These are phyloP conservation scores for Eledone cirrhosa DNA, from an alignment of 2,888 invertebrate species.

Conservation along the genomic window DNA sequence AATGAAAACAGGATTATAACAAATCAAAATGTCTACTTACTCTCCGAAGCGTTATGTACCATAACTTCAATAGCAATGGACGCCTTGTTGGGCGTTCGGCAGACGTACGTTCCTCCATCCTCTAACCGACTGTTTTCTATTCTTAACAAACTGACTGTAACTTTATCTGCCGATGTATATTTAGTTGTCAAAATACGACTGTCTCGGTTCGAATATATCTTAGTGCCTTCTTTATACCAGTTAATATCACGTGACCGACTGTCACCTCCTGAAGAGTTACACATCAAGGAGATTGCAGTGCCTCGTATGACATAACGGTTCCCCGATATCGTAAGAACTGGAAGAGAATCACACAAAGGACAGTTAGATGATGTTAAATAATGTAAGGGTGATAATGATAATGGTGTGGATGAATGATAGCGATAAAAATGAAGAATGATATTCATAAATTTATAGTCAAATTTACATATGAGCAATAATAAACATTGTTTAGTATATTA, in stretches of 20 bases:
- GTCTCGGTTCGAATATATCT: slow-evolving; percentile 18
- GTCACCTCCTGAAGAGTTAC: slow-evolving; percentile 25
- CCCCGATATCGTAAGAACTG: slow-evolving; percentile 21
- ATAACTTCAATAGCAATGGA: slow-evolving; percentile 16
- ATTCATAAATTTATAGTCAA: too few species aligned
- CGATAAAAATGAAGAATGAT: too few species aligned
- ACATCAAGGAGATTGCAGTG: background rate
- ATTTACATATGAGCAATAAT: too few species aligned
- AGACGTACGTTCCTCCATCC: slow-evolving; percentile 18
- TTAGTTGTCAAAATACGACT: slow-evolving; percentile 26
- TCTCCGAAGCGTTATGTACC: slow-evolving; percentile 5
- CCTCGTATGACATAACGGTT: slow-evolving; percentile 19
- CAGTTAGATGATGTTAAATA: too few species aligned
- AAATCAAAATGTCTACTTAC: slow-evolving; percentile 17
- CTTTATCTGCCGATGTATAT: slow-evolving; percentile 23
- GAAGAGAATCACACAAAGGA: background rate
- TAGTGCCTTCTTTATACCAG: slow-evolving; percentile 27
- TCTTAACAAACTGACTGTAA: slow-evolving; percentile 20
- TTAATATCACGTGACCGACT: slow-evolving; percentile 23
- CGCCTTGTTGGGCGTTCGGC: slow-evolving; percentile 21
- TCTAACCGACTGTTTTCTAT: slow-evolving; percentile 21
- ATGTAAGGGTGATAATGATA: too few species aligned
- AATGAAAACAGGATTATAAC: too few species aligned
- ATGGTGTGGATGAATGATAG: too few species aligned
- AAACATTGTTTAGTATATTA: too few species aligned